Conservation (phyloP, 2,113 vertebrate genomes). For the Cryptotis parvus region DNA sequence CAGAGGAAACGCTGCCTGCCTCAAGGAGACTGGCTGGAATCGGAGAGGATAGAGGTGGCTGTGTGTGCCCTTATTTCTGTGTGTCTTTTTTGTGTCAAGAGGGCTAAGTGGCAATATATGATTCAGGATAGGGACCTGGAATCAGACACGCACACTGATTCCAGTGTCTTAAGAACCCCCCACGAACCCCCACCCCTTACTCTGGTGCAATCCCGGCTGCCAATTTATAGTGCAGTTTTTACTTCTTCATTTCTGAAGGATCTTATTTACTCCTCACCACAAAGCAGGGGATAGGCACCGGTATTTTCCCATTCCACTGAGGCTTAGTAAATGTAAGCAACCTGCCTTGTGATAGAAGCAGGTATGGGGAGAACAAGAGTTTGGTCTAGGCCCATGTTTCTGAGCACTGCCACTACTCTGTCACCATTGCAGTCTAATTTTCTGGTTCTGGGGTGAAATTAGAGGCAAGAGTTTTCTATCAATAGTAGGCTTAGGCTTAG, state of each 20-base stretch:
- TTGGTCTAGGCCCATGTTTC: neutral
- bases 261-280: neutral
- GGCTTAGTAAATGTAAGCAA: neutral
- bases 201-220: neutral
- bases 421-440: neutral
- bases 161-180: no score
- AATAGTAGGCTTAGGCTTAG: neutral
- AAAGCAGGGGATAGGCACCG: neutral
- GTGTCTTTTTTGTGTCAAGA: neutral
- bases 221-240: neutral
- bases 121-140: neutral
- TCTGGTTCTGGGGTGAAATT: neutral
- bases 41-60: neutral
- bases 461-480: neutral
- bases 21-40: neutral
- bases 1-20: no score
- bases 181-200: no score
- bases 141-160: no score
- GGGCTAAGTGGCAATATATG: neutral
- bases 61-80: neutral
- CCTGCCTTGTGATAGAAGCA: neutral
- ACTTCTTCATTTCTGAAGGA: neutral
- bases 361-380: neutral
- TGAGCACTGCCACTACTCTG: neutral
- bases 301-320: slow-evolving; percentile 27